A percentile compares a stretch with the other conserved stretches of the same genome.
Conservation (phyloP, 1,140 invertebrate species). For the Carcinoscorpius rotundicauda region DNA sequence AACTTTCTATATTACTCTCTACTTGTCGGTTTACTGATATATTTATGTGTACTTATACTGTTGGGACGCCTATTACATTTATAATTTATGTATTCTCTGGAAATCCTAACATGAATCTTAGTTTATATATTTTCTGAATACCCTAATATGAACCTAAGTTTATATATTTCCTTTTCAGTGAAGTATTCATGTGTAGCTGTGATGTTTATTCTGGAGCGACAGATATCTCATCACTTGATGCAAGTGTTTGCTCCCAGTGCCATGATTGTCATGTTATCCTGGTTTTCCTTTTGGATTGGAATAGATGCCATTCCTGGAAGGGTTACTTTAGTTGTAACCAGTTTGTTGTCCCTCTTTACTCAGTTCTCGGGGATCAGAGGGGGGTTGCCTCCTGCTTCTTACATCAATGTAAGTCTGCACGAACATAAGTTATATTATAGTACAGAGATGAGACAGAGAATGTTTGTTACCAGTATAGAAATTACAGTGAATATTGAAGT, state of each 20-base stretch:
- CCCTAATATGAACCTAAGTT: too few species aligned
- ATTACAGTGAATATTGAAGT: too few species aligned
- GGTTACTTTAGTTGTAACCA: slow-evolving; percentile 66
- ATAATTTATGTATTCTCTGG: too few species aligned
- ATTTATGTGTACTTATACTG: too few species aligned
- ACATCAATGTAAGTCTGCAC: slow-evolving; percentile 46
- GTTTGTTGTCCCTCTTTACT: slow-evolving; percentile 65
- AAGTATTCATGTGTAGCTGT: slow-evolving; percentile 61
- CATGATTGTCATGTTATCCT: slow-evolving; percentile 70
- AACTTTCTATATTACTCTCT: too few species aligned
- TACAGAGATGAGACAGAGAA: too few species aligned
- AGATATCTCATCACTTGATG: slow-evolving; percentile 73
- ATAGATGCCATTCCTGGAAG: slow-evolving; percentile 69
- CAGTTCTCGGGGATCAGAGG: slow-evolving; percentile 66
- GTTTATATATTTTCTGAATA: too few species aligned
- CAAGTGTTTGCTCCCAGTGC: slow-evolving; percentile 77
- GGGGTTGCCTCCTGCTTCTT: slow-evolving; percentile 66
- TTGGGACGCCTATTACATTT: too few species aligned
- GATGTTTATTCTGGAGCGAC: slow-evolving; percentile 65
- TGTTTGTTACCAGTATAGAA: too few species aligned
- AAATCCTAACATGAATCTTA: too few species aligned
- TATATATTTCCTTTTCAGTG: slow-evolving; percentile 6
- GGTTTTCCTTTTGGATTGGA: slow-evolving; percentile 79
- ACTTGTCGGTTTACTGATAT: too few species aligned
- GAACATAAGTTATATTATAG: too few species aligned